Evolutionary conservation across 2,113 vertebrate genomes (phyloP), one percentile per base, ranked within the genome.

Genomic region (Narcine bancroftii): DNA sequence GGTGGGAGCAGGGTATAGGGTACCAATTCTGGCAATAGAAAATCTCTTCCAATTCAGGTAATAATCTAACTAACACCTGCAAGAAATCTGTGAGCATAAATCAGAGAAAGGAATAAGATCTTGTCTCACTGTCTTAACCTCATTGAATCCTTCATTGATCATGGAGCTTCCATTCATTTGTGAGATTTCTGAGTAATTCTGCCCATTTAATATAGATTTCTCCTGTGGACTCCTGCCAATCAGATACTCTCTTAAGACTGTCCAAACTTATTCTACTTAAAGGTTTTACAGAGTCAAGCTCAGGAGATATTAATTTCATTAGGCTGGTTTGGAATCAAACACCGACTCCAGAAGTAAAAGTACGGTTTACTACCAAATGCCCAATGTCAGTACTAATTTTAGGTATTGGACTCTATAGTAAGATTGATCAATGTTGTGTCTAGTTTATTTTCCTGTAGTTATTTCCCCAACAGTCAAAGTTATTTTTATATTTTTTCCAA

Each of bases 141-240:
- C 60, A 39, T n/a, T 36, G 60, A 19, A 63, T 4, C 53, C n/a
- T 87, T 50, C n/a, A 63, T 33, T 33, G 29, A 39, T 7, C 65
- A n/a, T 6, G 53, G 33, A 39, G 19, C 60, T 87, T 60, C 53
- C 29, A 36, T 87, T 87, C 60, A 36, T 33, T 21, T 87, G 56
- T 63, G 85, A 39, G n/a, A 65, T 63, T 36, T 65, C 60, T 39
- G 50, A 89, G 17, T 89, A 60, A 89, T 39, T 39, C 65, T 89
- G 85, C 56, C 60, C 63, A 65, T 65, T 87, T 87, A 87, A 1
- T 87, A 21, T 17, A 63, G 15, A 6, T 87, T 87, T 65, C n/a
- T 65, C 36, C 39, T 63, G 36, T 89, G 85, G 85, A 65, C n/a
- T 89, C 60, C n/a, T 65, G 85, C 85, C 85, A 89, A 89, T 15